phyloP scores from a whole-genome alignment of 2,797 vertebrate species.

The Syndactyla subalaris region DNA sequence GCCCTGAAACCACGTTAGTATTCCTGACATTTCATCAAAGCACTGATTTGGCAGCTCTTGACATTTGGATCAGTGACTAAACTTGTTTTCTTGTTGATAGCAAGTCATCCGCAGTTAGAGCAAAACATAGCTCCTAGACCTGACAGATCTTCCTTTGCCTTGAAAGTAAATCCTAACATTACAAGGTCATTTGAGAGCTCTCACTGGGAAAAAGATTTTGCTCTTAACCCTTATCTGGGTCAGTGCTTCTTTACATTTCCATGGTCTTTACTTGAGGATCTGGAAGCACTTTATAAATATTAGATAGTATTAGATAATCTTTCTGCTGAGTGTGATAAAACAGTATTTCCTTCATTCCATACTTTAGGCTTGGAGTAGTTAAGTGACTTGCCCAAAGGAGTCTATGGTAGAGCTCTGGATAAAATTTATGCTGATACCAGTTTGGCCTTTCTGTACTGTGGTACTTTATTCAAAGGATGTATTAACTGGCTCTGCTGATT shows the following conservation, averaged over 20 bases:
- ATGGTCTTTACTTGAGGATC: background rate
- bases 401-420: background rate
- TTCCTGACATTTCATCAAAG: slow-evolving; percentile 54
- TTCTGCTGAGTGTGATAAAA: background rate
- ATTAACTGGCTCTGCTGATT: background rate
- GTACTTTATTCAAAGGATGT: background rate
- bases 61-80: slow-evolving; percentile 59
- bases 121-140: slow-evolving; percentile 1
- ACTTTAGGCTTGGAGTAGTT: background rate
- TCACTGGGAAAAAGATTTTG: background rate
- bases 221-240: slow-evolving; percentile 33
- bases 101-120: slow-evolving; percentile 38
- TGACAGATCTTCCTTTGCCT: slow-evolving; percentile 1
- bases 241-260: slow-evolving; percentile 21
- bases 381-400: background rate
- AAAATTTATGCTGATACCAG: background rate
- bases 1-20: background rate
- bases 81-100: slow-evolving; percentile 65
- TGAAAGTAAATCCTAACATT: slow-evolving; percentile 39
- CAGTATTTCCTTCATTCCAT: background rate
- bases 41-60: slow-evolving; percentile 48
- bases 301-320: slow-evolving; percentile 6
- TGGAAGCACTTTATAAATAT: slow-evolving; percentile 40
- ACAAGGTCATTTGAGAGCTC: slow-evolving; percentile 48
- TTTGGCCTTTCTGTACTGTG: background rate